Evolutionary conservation across 2,797 vertebrate species (phyloP).

Genomic region (Crax fasciolata): DNA sequence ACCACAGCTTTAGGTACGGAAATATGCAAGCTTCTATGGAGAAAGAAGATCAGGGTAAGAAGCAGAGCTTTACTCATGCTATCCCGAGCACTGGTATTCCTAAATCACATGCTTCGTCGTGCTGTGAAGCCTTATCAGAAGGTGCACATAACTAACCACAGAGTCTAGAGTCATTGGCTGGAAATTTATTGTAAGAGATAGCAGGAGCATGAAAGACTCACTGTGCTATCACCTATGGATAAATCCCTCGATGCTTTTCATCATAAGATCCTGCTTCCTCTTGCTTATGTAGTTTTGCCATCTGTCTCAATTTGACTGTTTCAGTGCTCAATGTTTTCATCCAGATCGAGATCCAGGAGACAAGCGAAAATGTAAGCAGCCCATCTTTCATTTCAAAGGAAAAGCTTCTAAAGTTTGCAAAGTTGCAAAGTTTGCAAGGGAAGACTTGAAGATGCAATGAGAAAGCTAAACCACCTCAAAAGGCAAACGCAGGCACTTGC

Average conservation of each 20-base stretch:
- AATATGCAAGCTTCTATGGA: background rate
- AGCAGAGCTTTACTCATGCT: background rate
- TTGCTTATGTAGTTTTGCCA: conserved; percentile 45
- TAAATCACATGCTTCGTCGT: background rate
- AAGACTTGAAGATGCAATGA: background rate
- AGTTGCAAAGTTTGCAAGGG: conserved; percentile 19
- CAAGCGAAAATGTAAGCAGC: conserved; percentile 44
- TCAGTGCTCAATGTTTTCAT: conserved; percentile 48
- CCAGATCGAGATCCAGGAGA: conserved; percentile 51
- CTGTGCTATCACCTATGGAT: conserved; percentile 28
- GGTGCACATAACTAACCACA: background rate
- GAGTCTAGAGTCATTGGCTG: background rate
- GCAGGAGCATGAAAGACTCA: background rate
- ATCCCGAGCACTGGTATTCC: background rate
- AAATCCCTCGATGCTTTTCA: conserved; percentile 21
- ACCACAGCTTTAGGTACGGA: background rate
- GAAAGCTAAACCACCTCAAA: background rate
- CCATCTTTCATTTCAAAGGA: conserved; percentile 12
- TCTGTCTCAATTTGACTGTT: conserved; percentile 40
- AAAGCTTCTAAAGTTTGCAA: background rate
- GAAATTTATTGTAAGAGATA: background rate
- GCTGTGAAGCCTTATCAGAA: background rate
- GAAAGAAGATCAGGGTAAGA: background rate
- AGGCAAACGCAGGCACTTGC: background rate
- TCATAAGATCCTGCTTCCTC: conserved; percentile 24